These are phyloP conservation scores for Himalopsyche tibetana DNA, from an alignment of 2,888 invertebrate genomes.

Conservation along the genomic window DNA sequence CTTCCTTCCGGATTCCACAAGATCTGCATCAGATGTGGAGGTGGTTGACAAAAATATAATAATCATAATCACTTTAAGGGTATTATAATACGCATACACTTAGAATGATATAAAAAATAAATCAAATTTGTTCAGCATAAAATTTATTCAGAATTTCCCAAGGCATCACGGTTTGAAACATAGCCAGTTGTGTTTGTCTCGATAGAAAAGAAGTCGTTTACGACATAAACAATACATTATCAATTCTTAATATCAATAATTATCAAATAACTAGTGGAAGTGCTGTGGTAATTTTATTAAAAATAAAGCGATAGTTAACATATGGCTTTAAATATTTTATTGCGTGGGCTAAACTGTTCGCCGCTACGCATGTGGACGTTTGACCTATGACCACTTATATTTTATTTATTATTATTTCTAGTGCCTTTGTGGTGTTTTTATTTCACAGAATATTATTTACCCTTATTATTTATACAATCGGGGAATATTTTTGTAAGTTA, in stretches of 20 bases:
- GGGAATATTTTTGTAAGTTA: constrained; percentile 1
- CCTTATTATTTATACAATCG: neutral
- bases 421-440: neutral
- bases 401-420: constrained; percentile 22
- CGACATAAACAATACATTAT: neutral
- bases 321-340: neutral
- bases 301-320: neutral
- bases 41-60: no score
- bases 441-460: neutral
- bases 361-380: neutral
- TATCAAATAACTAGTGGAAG: neutral
- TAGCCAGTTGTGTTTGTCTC: neutral
- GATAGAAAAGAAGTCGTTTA: neutral
- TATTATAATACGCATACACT: no score
- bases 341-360: neutral
- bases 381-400: constrained; percentile 9
- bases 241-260: neutral
- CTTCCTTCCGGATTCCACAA: no score
- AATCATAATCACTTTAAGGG: no score
- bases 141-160: no score
- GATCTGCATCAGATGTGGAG: no score
- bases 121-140: no score
- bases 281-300: neutral
- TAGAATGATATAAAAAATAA: no score
- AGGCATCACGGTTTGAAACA: neutral